Conservation (phyloP, 1,140 invertebrate species). For the Pteromalus puparum region DNA sequence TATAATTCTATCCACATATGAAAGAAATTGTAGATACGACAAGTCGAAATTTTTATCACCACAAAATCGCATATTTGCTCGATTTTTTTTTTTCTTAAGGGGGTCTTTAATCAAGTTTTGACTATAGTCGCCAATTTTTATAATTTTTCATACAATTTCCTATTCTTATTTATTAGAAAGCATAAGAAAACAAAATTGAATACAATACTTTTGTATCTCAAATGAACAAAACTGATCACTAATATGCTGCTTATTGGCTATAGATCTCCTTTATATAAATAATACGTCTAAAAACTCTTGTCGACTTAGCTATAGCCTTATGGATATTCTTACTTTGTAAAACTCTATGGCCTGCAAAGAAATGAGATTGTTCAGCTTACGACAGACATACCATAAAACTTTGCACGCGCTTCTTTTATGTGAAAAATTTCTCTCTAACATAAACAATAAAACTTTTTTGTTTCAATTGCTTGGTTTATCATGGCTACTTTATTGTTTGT, state of each 20-base stretch:
- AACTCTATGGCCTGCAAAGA: constrained; percentile 12
- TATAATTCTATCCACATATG: too few species aligned
- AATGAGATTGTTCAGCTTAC: neutral
- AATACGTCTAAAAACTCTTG: neutral
- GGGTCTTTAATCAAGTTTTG: too few species aligned
- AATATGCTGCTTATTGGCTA: neutral
- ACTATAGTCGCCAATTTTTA: neutral
- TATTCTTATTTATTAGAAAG: neutral
- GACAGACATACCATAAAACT: neutral
- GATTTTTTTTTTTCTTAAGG: too few species aligned
- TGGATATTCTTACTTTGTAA: neutral
- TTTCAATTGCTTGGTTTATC: constrained; percentile 10
- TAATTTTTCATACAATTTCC: neutral
- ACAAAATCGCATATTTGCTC: too few species aligned
- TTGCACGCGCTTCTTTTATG: constrained; percentile 23
- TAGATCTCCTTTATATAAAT: neutral
- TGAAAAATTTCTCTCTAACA: constrained; percentile 17
- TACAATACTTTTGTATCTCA: neutral
- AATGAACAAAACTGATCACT: neutral
- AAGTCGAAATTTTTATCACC: too few species aligned
- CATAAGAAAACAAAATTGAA: neutral
- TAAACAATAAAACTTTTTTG: constrained; percentile 2
- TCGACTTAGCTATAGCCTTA: neutral
- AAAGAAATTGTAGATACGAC: neutral
- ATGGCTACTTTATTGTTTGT: constrained; percentile 3